Evolutionary conservation across 2,797 vertebrate genomes (phyloP).

Genomic region (Mormyrus proboscirostris): DNA sequence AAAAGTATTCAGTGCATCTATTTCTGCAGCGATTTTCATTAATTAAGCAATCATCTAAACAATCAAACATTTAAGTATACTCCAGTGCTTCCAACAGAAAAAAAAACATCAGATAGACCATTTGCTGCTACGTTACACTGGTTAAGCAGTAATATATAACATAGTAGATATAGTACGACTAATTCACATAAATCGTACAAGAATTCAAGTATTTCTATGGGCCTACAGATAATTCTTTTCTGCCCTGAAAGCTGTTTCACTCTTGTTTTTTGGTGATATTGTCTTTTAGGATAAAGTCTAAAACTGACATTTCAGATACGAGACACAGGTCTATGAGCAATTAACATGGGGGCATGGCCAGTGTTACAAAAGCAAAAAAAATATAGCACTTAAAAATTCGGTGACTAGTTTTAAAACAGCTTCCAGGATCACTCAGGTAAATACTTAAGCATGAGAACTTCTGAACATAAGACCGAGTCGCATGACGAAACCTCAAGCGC

Average conservation of each 20-base stretch:
- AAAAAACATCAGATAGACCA: neutral
- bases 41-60: neutral
- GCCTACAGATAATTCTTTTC: neutral
- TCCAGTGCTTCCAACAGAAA: neutral
- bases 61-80: neutral
- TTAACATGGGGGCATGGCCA: neutral
- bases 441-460: neutral
- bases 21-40: neutral
- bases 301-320: neutral
- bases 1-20: neutral
- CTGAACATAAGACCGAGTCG: neutral
- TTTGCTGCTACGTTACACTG: neutral
- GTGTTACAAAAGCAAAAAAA: neutral
- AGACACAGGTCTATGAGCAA: neutral
- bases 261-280: neutral
- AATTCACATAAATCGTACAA: neutral
- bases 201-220: neutral
- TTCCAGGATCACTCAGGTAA: neutral
- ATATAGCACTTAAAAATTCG: neutral
- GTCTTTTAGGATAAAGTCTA: neutral
- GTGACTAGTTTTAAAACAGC: neutral
- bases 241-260: neutral
- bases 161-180: neutral
- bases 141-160: neutral
- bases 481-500: neutral